Evolutionary conservation across 2,888 invertebrate genomes (phyloP), one percentile per base, ranked within the genome.

Genomic region (Cheiracanthium punctorium): DNA sequence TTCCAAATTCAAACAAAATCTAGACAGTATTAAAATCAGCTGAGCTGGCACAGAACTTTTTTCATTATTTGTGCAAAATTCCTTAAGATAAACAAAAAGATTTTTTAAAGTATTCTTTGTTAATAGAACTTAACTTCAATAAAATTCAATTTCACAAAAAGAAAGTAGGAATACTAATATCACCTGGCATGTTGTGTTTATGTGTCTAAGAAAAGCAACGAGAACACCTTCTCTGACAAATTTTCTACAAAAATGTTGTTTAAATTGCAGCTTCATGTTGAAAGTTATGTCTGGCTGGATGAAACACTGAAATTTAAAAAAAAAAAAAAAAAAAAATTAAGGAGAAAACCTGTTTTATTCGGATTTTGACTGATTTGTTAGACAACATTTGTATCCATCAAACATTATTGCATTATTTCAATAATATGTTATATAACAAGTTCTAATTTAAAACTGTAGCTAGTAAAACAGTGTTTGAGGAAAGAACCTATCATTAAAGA

Each of bases 1-100:
- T 91, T 97, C 96, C 92, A 98, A 95, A 91, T 98, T 97, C 32
- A 97, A 93, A 91, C 97, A 98, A 90, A 97, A 94, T 92, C 97
- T 96, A 1, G 98, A 97, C 58, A 98, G 92, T 69, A 98, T 94
- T 14, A 98, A 93, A 29, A 98, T 93, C 77, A 98, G 90, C 1
- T 91, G 90, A n/a, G 92, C 93, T 87, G 97, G 96, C 77, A 96
- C 95, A 33, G 95, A 95, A 12, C 90, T 90, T 80, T 91, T 91
- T 67, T 92, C 92, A 48, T 90, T 90, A 33, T 89, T 89, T 24
- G 90, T 90, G 81, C 92, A 92, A 87, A 92, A 92, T 77, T 92
- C 92, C 91, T 91, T 20, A 28, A 1, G 14, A 93, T 12, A 12
- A 64, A 64, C 1, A 12, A 20, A n/a, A 20, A 28, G 12, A 10